Base-by-base conservation (phyloP, 2,888 invertebrate species). In the Rhagium mordax region DNA sequence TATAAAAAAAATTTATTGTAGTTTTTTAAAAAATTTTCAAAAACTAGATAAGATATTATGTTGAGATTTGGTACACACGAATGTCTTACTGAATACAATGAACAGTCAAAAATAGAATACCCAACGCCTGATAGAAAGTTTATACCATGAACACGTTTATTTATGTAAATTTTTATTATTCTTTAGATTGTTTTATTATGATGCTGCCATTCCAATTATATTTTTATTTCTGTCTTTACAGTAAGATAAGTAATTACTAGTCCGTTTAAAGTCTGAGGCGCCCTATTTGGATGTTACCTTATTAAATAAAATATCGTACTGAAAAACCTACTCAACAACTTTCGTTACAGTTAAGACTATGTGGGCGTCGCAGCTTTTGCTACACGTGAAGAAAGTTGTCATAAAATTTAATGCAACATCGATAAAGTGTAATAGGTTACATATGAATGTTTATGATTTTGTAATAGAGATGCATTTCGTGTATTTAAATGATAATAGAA, bases 111-210 rank as follows among this genome's bases (percentile, higher is more conserved):
- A 24, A 24, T n/a, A 41, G 41, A 41, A n/a, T 13, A n/a, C 2
- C 41, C 41, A 33, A 41, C n/a, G 3, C n/a, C 13, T 15, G 41
- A 41, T 41, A 41, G n/a, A 41, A 41, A 41, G 41, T 41, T n/a
- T 13, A 41, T 4, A n/a, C n/a, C 41, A 6, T 4, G 3, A 24
- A 6, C 24, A 41, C 41, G n/a, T n/a, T 15, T n/a, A 41, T 41
- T 41, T n/a, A 41, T 41, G 41, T 41, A 41, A 41, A 51, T 51
- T 51, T 10, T 51, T 51, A 51, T 51, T 51, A 51, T 51, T 8
- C 18, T 51, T 51, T 51, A 41, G 15, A 41, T 41, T n/a, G n/a
- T 41, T 41, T 41, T 13, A 41, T 41, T 41, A 41, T n/a, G n/a
- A 41, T 41, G 5, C 41, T 13, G 41, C 41, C 41, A 13, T 41